Percentiles rank a stretch among this genome's conserved stretches.
phyloP scores from a whole-genome alignment of 2,113 vertebrate genomes.

The Zeus faber region DNA sequence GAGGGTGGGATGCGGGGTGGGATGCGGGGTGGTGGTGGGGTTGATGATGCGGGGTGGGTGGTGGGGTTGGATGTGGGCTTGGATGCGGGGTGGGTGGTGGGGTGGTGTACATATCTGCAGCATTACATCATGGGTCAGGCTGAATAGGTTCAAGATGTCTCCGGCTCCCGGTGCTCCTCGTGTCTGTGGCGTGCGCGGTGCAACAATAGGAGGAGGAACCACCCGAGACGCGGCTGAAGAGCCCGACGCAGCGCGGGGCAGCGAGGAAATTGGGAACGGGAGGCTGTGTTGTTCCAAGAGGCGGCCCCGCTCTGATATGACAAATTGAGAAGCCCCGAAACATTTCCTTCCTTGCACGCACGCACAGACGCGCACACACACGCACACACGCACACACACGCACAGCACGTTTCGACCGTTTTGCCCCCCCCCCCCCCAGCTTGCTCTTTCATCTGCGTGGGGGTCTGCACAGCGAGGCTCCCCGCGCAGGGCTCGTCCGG shows the following conservation, averaged over 20 bases:
- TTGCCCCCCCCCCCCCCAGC: no score
- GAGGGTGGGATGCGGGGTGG: no score
- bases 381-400: background rate
- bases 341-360: slow-evolving; percentile 57
- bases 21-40: no score
- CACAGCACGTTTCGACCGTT: no score
- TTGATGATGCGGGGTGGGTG: no score
- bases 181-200: slow-evolving; percentile 52
- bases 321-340: slow-evolving; percentile 68
- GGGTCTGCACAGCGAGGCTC: no score
- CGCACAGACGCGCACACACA: background rate
- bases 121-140: slow-evolving; percentile 75
- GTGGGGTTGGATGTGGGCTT: background rate
- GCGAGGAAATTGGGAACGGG: slow-evolving; percentile 72
- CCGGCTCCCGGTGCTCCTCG: slow-evolving; percentile 64
- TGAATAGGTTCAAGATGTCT: slow-evolving; percentile 73
- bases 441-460: no score
- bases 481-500: background rate
- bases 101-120: slow-evolving; percentile 59
- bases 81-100: slow-evolving; percentile 4
- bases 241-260: slow-evolving; percentile 70
- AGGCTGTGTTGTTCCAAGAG: slow-evolving; percentile 53
- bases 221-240: slow-evolving; percentile 50
- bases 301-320: slow-evolving; percentile 69
- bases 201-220: slow-evolving; percentile 16